Percentiles rank a stretch among this genome's conserved stretches.
Conservation (phyloP, 2,797 vertebrate genomes). For the Glossophaga mutica region DNA sequence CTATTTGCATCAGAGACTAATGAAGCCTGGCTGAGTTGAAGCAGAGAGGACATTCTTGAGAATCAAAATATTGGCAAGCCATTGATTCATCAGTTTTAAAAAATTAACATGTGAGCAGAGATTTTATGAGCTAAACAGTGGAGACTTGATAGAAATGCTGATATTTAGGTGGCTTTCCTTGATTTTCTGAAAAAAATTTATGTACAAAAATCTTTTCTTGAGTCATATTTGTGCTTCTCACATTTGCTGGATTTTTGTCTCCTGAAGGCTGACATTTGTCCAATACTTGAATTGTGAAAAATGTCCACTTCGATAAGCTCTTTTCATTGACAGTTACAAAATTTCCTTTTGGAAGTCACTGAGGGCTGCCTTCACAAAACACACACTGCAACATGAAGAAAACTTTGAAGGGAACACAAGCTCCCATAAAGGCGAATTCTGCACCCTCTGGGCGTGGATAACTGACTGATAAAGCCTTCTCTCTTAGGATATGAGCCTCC, state of each 20-base stretch:
- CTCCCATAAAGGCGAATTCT: neutral
- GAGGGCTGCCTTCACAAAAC: neutral
- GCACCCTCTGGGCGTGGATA: neutral
- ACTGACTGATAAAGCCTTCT: neutral
- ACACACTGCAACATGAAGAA: neutral
- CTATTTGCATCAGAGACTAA: conserved; percentile 51
- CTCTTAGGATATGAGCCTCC: neutral
- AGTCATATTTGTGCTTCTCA: conserved; percentile 16
- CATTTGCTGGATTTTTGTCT: conserved; percentile 41
- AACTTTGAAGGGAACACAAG: neutral
- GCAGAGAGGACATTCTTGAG: neutral
- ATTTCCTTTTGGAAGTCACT: conserved; percentile 44
- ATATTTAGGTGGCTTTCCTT: neutral
- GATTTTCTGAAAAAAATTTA: conserved; percentile 16
- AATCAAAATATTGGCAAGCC: conserved; percentile 25
- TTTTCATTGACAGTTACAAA: conserved; percentile 56
- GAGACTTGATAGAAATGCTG: neutral
- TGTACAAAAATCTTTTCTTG: conserved; percentile 18
- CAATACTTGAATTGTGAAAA: conserved; percentile 21
- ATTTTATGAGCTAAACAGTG: conserved; percentile 15
- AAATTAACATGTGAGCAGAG: neutral
- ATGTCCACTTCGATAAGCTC: conserved; percentile 24
- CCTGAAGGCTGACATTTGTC: conserved; percentile 49
- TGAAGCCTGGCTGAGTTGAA: conserved; percentile 22
- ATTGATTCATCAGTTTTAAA: conserved; percentile 4